phyloP scores from a whole-genome alignment of 2,888 invertebrate genomes.

The Aphodius granarius region DNA sequence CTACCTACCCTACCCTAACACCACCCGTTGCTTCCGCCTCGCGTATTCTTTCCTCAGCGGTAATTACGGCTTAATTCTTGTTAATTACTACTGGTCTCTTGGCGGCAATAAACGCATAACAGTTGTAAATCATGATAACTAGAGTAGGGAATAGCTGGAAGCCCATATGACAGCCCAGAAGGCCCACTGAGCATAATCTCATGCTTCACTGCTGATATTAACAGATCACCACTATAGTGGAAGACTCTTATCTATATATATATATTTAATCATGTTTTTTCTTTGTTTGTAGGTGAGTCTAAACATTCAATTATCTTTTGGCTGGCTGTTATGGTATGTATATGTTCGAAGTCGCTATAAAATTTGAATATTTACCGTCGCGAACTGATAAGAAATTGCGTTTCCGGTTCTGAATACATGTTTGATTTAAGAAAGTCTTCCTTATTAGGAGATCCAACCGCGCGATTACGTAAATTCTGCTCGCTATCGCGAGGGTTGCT shows the following conservation, averaged over 20 bases:
- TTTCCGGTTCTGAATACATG: background rate
- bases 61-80: slow-evolving; percentile 44
- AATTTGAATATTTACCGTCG: background rate
- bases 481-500: background rate
- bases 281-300: background rate
- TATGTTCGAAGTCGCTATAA: background rate
- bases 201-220: background rate
- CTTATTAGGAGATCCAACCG: background rate
- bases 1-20: slow-evolving; percentile 26
- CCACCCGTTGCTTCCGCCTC: slow-evolving; percentile 28
- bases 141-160: slow-evolving; percentile 23
- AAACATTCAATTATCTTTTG: background rate
- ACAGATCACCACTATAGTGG: too few species aligned
- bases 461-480: background rate
- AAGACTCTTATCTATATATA: too few species aligned
- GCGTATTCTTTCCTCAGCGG: slow-evolving; percentile 32
- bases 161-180: background rate
- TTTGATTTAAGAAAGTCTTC: background rate
- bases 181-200: background rate
- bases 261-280: background rate
- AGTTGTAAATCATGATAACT: slow-evolving; percentile 42
- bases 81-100: slow-evolving; percentile 42
- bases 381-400: background rate
- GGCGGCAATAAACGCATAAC: slow-evolving; percentile 42
- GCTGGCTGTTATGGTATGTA: background rate